Evolutionary conservation across 2,113 vertebrate genomes (phyloP).

Genomic region (Lophochroa leadbeateri): DNA sequence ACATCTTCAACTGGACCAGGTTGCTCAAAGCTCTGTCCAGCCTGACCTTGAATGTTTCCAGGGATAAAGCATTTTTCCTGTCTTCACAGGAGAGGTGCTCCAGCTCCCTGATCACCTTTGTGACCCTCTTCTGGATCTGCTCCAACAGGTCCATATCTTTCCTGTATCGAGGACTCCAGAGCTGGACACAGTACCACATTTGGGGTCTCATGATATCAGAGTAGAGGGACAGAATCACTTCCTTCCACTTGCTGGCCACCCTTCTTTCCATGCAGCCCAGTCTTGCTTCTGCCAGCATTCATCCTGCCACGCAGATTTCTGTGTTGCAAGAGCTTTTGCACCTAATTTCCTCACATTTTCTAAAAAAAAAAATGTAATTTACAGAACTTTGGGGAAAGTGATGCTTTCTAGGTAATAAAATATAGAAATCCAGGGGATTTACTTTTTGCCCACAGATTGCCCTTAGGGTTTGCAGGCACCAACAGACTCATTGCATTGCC

Average conservation of each 20-base stretch:
- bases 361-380: neutral
- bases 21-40: accelerated
- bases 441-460: neutral
- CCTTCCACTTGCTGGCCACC: accelerated
- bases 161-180: neutral
- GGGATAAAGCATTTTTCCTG: neutral
- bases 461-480: neutral
- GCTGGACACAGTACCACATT: accelerated
- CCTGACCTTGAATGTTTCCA: neutral
- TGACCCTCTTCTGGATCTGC: neutral
- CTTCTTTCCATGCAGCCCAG: neutral
- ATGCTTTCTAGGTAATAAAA: neutral
- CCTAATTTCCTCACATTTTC: neutral
- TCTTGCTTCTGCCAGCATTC: neutral
- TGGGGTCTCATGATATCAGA: neutral
- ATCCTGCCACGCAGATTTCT: neutral
- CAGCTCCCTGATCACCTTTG: neutral
- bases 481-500: neutral
- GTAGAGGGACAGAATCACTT: neutral
- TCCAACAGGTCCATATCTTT: neutral
- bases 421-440: neutral
- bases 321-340: neutral
- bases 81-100: neutral
- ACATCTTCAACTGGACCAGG: neutral
- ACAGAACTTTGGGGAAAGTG: neutral